phyloP scores from a whole-genome alignment of 2,888 invertebrate genomes.

The Anaspis maculata region DNA sequence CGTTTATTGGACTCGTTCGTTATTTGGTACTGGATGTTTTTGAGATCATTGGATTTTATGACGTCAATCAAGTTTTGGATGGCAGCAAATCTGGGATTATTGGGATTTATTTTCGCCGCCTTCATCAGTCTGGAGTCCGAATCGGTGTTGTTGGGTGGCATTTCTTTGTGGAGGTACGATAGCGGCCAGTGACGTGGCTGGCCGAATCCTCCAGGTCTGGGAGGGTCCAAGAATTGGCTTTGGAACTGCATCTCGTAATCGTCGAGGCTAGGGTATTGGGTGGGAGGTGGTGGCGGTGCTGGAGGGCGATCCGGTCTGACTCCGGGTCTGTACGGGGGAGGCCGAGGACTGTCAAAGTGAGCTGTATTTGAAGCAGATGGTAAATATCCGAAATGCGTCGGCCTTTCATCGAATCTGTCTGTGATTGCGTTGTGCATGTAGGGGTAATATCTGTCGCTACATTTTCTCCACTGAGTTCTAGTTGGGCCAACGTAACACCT shows the following conservation, averaged over 20 bases:
- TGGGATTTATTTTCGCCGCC: constrained; percentile 10
- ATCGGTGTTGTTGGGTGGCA: constrained; percentile 56
- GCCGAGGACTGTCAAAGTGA: constrained; percentile 7
- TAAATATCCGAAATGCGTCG: constrained; percentile 16
- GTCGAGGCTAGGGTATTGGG: constrained; percentile 39
- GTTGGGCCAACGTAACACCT: constrained; percentile 80
- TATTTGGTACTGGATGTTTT: constrained; percentile 36
- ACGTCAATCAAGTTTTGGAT: constrained; percentile 38
- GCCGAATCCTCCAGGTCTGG: constrained; percentile 45
- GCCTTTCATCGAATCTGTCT: constrained; percentile 27
- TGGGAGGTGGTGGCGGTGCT: constrained; percentile 36
- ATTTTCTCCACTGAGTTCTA: constrained; percentile 77
- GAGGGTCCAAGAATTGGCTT: constrained; percentile 42
- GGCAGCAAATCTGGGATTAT: constrained; percentile 30
- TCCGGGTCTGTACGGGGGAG: constrained; percentile 21
- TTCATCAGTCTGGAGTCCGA: constrained; percentile 19
- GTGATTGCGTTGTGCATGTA: constrained; percentile 41
- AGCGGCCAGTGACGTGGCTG: constrained; percentile 61
- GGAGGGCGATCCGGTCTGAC: constrained; percentile 33
- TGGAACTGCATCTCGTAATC: constrained; percentile 40
- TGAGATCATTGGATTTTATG: constrained; percentile 36
- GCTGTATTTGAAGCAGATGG: background rate
- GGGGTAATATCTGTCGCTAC: constrained; percentile 75
- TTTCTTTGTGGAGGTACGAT: constrained; percentile 70
- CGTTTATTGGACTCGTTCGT: constrained; percentile 32